Evolutionary conservation across 1,140 invertebrate species (phyloP), one percentile per base, ranked within the genome.

Genomic region (Cataglyphis hispanica): DNA sequence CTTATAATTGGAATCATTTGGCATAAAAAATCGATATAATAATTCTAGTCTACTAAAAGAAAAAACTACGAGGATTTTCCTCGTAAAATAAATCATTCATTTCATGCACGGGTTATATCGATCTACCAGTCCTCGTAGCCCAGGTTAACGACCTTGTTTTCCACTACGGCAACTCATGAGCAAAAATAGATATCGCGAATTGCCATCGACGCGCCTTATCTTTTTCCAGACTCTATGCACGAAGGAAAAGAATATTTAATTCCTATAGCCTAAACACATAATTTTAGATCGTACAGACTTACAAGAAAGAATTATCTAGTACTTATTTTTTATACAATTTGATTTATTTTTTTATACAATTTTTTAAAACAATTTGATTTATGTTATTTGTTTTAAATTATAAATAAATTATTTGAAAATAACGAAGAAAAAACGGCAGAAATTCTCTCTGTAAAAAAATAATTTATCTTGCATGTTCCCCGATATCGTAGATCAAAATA

Each of bases 91-190:
- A 74, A 83, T 50, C 10, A 43, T 83, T 74, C 37, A 83, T 72
- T 72, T 74, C 67, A 61, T 74, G 67, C 67, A 72, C 67, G 37
- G 67, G 72, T 83, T 83, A 83, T 74, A 83, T 83, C 78, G 78
- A 83, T 83, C 78, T 69, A 43, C 19, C 0, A 53, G 66, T 43
- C 67, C 77, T 80, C 53, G 67, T 61, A 83, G 67, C 34, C 53
- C 53, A 37, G 78, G 78, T 83, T 60, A 83, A 83, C 67, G 78
- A 83, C 78, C 78, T 74, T 83, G 78, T 83, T 83, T 83, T 83
- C 67, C 67, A 74, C 78, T 72, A 83, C 67, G 78, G 78, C 22
- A 83, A 83, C 67, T 74, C 78, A 74, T 60, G 78, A 43, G 67
- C 67, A 83, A 83, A 83, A 83, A 83, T 83, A 83, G 67, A 83